phyloP scores from a whole-genome alignment of 2,113 vertebrate genomes.

The Phalacrocorax brasilianus region DNA sequence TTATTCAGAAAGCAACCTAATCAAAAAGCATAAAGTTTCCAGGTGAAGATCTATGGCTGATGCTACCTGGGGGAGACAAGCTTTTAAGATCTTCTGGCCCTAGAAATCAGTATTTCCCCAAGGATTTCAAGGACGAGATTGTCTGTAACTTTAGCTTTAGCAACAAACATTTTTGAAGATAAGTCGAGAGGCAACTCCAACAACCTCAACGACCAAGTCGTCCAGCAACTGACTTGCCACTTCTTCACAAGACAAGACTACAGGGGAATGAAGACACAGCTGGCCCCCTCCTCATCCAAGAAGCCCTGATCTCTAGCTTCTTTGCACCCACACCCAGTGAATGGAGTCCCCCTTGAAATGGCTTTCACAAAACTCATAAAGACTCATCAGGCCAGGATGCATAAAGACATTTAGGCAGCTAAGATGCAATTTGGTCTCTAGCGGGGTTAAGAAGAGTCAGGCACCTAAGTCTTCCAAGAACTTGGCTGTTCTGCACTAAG shows the following conservation, averaged over 20 bases:
- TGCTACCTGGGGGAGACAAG: not conserved
- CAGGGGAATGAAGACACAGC: not conserved
- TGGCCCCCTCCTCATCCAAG: not conserved
- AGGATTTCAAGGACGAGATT: not conserved
- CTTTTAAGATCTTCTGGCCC: not conserved
- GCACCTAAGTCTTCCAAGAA: not conserved
- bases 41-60: not conserved
- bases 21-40: not conserved
- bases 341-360: not conserved
- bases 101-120: not conserved
- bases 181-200: not conserved
- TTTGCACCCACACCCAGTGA: not conserved
- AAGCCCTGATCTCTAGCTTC: not conserved
- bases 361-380: not conserved
- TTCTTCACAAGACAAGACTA: not conserved
- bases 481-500: not conserved
- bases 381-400: not conserved
- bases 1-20: not conserved
- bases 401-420: not conserved
- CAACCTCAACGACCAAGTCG: not conserved
- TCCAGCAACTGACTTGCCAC: not conserved
- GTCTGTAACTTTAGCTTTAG: not conserved
- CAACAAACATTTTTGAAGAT: not conserved
- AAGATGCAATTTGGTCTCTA: not conserved
- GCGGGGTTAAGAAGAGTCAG: not conserved